Evolutionary conservation across 2,113 vertebrate species (phyloP).

Genomic region (Penelope pileata): DNA sequence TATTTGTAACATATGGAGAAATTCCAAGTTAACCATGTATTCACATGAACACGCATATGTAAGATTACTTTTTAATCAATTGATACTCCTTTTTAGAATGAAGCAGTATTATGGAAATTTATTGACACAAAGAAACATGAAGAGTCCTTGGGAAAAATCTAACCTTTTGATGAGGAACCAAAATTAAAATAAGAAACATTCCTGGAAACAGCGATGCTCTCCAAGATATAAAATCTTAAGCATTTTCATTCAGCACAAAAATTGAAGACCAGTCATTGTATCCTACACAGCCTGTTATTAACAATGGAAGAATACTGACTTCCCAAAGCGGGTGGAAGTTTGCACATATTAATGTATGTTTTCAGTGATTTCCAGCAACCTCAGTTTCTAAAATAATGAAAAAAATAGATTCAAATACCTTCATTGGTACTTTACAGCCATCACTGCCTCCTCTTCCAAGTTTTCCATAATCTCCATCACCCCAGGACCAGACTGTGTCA

Average conservation of each 20-base stretch:
- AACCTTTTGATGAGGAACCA: not conserved
- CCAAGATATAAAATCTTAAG: not conserved
- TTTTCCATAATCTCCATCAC: slow-evolving; percentile 97
- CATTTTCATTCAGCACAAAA: not conserved
- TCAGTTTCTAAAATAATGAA: not conserved
- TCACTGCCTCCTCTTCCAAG: slow-evolving; percentile 96
- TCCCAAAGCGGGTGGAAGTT: not conserved
- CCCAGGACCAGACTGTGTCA: slow-evolving; percentile 99
- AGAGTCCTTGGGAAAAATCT: not conserved
- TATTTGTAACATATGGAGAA: not conserved
- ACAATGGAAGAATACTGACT: not conserved
- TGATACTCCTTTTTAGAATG: not conserved
- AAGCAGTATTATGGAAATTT: not conserved
- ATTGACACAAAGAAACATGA: not conserved
- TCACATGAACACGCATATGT: not conserved
- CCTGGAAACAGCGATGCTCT: not conserved
- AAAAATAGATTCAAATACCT: slow-evolving; percentile 77
- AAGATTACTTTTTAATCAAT: not conserved
- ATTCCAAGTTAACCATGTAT: not conserved
- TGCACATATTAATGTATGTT: not conserved
- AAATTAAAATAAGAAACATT: not conserved
- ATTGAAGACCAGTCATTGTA: not conserved
- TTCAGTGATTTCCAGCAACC: not conserved
- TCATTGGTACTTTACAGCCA: slow-evolving; percentile 98
- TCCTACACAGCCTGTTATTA: not conserved